Percentiles rank a stretch among this genome's conserved stretches.
phyloP scores from a whole-genome alignment of 2,888 invertebrate genomes.

The Phrixothrix hirtus region DNA sequence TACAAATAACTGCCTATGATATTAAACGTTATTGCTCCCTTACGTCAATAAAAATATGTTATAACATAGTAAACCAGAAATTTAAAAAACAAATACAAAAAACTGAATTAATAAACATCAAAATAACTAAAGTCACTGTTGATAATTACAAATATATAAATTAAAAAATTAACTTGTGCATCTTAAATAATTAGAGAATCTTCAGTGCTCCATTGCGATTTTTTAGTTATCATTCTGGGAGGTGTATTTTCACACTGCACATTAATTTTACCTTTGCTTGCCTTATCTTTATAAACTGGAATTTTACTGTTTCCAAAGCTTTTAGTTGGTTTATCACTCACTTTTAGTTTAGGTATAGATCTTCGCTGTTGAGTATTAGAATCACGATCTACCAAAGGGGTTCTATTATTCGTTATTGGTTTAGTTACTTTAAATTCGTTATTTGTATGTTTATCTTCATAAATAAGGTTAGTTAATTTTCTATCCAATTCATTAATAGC shows the following conservation, averaged over 20 bases:
- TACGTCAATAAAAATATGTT: too few species aligned
- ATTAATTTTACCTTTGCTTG: constrained; percentile 34
- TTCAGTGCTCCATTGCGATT: constrained; percentile 51
- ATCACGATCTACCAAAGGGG: constrained; percentile 47
- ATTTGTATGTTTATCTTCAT: constrained; percentile 59
- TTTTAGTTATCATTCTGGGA: constrained; percentile 43
- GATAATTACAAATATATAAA: too few species aligned
- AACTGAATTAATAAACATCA: too few species aligned
- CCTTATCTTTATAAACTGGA: constrained; percentile 49
- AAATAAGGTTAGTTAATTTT: constrained; percentile 61
- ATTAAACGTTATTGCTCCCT: too few species aligned
- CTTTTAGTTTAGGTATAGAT: constrained; percentile 43
- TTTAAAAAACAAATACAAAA: too few species aligned
- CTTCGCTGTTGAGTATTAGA: constrained; percentile 39
- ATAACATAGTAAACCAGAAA: too few species aligned
- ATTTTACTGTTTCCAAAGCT: constrained; percentile 46
- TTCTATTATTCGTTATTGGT: constrained; percentile 43
- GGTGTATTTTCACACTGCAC: constrained; percentile 54
- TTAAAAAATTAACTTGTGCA: constrained; percentile 20
- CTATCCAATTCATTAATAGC: constrained; percentile 51
- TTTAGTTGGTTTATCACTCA: constrained; percentile 50
- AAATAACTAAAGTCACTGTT: too few species aligned
- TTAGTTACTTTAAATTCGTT: constrained; percentile 20
- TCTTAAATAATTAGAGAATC: constrained; percentile 50
- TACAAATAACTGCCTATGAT: too few species aligned